Evolutionary conservation across 2,113 vertebrate species (phyloP), one percentile per base, ranked within the genome.

Genomic region (Equus przewalskii): DNA sequence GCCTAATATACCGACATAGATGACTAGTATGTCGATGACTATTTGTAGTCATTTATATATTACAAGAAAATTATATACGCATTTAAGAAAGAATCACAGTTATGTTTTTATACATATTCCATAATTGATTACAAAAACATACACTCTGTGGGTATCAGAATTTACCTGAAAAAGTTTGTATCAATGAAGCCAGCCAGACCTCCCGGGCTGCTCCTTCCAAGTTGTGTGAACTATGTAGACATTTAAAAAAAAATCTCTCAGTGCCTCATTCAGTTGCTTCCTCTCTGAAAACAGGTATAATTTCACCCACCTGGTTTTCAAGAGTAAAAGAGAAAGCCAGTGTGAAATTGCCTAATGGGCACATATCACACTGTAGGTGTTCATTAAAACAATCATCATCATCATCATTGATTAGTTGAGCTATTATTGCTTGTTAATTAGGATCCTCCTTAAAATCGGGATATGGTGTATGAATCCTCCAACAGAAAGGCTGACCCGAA

Each of bases 391-490:
- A 49, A 67, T 22, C 18, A 10, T 16, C 62, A 7, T 12, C 62
- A 10, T 15, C 8, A 85, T 5, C 12, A 54, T 1, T 60, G 62
- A 56, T 33, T 13, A 6, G 24, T 36, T 41, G 36, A 41, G 36
- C 36, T 65, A 60, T 56, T 12, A n/a, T 1, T 58, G 70, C 62
- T 60, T 64, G 12, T 26, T 1, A 56, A 33, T 18, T 26, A 51
- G 33, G 24, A 36, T 41, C 22, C 16, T 65, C 41, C 80, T 46
- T 75, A 46, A 54, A 88, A 76, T 13, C 28, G 3, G 6, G 7
- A 51, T 14, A 30, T 0, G 1, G 0, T 19, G 1, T 36, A 36
- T 2, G 19, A 60, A 41, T 54, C 24, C n/a, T 75, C 22, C 2
- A 3, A 24, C 7, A 19, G 24, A 75, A 64, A 26, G 22, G 51